A percentile compares a stretch with the other conserved stretches of the same genome.
These are phyloP conservation scores for Lepidurus packardi DNA, from an alignment of 1,140 invertebrate species.

Conservation along the genomic window DNA sequence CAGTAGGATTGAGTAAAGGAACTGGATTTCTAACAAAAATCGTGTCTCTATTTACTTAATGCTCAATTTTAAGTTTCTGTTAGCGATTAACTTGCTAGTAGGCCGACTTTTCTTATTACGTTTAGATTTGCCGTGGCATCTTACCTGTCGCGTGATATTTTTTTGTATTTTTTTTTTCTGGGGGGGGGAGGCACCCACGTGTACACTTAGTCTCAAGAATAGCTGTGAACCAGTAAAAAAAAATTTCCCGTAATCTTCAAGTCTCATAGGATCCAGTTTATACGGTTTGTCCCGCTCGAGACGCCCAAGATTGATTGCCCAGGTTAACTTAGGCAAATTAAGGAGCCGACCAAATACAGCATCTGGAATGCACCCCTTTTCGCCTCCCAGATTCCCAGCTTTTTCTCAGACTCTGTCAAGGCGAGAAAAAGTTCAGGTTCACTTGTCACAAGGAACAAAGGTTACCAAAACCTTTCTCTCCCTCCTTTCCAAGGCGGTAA, in stretches of 20 bases:
- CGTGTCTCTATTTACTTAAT: too few relatives aligned
- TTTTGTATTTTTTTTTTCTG: too few relatives aligned
- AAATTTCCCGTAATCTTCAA: background rate
- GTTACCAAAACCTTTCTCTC: slow-evolving; percentile 6
- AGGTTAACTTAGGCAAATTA: slow-evolving; percentile 10
- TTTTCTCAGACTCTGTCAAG: slow-evolving; percentile 15
- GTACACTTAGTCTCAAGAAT: background rate
- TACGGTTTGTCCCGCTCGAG: background rate
- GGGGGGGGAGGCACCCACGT: too few relatives aligned
- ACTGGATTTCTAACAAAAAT: too few relatives aligned
- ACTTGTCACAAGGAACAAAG: slow-evolving; percentile 16
- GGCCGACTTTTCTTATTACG: too few relatives aligned
- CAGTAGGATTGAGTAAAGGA: too few relatives aligned
- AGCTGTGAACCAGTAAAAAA: background rate
- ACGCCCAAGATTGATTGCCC: slow-evolving; percentile 20
- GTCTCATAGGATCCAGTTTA: background rate
- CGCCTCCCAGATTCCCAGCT: background rate
- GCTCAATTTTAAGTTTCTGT: too few relatives aligned
- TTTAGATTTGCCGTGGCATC: too few relatives aligned
- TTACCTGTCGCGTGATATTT: too few relatives aligned
- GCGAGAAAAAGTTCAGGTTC: slow-evolving; percentile 13
- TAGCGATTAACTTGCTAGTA: too few relatives aligned
- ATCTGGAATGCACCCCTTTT: slow-evolving; percentile 8
- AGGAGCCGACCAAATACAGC: background rate
- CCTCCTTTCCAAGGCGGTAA: background rate